Evolutionary conservation across 2,888 invertebrate species (phyloP).

Genomic region (Augochlorella aurata): DNA sequence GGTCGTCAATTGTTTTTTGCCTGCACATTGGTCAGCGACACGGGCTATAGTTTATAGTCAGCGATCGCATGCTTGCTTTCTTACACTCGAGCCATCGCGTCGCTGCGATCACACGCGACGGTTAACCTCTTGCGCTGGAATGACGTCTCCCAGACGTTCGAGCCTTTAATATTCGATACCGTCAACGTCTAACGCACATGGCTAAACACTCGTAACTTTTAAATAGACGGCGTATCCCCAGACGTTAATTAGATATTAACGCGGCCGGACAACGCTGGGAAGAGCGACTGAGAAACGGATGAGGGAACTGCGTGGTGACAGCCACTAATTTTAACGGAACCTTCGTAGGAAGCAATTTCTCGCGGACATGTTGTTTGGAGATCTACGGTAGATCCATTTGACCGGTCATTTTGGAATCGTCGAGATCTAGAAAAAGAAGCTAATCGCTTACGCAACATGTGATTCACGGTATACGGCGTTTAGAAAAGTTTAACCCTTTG

Average conservation of each 20-base stretch:
- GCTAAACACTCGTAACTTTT: background rate
- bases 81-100: background rate
- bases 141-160: background rate
- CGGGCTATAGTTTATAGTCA: background rate
- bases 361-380: too few species aligned
- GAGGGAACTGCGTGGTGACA: background rate
- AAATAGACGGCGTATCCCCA: background rate
- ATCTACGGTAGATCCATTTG: too few species aligned
- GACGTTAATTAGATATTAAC: background rate
- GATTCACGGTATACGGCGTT: too few species aligned
- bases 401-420: background rate
- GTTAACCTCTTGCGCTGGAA: background rate
- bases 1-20: conserved; percentile 1
- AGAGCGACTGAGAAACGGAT: background rate
- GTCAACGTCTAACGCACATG: background rate
- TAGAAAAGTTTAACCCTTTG: too few species aligned
- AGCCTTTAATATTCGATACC: background rate
- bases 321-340: background rate
- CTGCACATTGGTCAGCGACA: background rate
- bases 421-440: background rate
- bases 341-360: background rate
- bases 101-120: background rate
- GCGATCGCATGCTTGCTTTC: background rate
- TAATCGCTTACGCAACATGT: too few species aligned
- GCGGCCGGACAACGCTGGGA: background rate